Evolutionary conservation across 1,140 invertebrate genomes (phyloP).

Genomic region (Trachymyrmex cornetzi): DNA sequence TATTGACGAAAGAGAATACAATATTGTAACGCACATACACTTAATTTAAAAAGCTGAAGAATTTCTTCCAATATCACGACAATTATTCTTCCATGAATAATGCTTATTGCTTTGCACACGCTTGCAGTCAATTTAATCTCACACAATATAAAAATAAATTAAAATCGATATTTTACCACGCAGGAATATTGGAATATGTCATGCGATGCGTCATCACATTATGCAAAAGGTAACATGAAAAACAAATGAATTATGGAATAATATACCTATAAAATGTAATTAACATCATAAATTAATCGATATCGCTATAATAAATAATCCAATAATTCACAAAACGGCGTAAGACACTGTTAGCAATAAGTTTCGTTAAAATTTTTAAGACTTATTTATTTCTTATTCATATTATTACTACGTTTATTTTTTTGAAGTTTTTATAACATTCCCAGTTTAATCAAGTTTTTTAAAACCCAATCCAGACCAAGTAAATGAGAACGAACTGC

Average conservation of each 20-base stretch:
- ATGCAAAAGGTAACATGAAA: neutral
- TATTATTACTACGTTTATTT: neutral
- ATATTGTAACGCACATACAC: neutral
- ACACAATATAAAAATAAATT: conserved; percentile 48
- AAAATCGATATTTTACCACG: conserved; percentile 47
- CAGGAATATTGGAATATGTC: conserved; percentile 42
- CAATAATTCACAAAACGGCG: neutral
- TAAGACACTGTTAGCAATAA: neutral
- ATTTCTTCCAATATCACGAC: neutral
- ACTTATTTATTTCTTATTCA: neutral
- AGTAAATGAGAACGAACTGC: neutral
- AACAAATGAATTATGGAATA: conserved; percentile 37
- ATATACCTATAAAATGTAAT: neutral
- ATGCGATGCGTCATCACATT: neutral
- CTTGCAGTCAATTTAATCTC: conserved; percentile 47
- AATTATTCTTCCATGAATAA: conserved; percentile 20
- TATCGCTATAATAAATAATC: neutral
- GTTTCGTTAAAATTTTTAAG: neutral
- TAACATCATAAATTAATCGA: conserved; percentile 31
- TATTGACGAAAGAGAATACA: neutral
- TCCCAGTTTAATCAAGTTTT: neutral
- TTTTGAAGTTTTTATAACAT: neutral
- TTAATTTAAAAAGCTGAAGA: neutral
- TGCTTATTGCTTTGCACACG: conserved; percentile 11
- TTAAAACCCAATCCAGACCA: neutral